These are phyloP conservation scores for Dicyrtoma fusca DNA, from an alignment of 2,888 invertebrate species.

Conservation along the genomic window DNA sequence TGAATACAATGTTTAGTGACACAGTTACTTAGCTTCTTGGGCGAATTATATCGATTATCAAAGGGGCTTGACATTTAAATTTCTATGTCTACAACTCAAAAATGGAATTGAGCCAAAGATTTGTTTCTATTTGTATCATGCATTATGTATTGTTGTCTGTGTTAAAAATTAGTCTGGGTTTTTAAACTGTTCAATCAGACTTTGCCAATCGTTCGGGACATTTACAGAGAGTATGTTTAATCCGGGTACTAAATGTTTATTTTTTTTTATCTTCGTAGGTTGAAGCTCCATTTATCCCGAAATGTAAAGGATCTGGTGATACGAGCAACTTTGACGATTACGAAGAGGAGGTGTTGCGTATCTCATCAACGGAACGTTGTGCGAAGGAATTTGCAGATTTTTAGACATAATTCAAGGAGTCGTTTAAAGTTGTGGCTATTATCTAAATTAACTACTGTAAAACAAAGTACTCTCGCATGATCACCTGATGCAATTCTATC, in stretches of 20 bases:
- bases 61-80: constrained; percentile 9
- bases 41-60: background rate
- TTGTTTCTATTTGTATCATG: constrained; percentile 4
- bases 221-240: background rate
- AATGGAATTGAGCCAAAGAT: constrained; percentile 10
- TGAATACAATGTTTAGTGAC: too few relatives aligned
- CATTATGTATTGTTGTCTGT: constrained; percentile 11
- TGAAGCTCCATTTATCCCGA: constrained; percentile 98
- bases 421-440: constrained; percentile 25
- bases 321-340: constrained; percentile 99
- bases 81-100: background rate
- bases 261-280: constrained; percentile 64
- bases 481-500: constrained; percentile 28
- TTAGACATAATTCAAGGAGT: constrained; percentile 57
- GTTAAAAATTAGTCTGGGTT: constrained; percentile 20
- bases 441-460: constrained; percentile 23
- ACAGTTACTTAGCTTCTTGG: too few relatives aligned
- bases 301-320: constrained; percentile 98
- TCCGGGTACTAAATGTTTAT: background rate
- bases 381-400: constrained; percentile 99
- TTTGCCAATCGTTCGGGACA: background rate
- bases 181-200: background rate
- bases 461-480: constrained; percentile 33
- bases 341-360: constrained; percentile 98
- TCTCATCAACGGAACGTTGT: constrained; percentile 98